Base-by-base conservation (phyloP, 2,797 vertebrate species). In the Sebastes steindachneri region DNA sequence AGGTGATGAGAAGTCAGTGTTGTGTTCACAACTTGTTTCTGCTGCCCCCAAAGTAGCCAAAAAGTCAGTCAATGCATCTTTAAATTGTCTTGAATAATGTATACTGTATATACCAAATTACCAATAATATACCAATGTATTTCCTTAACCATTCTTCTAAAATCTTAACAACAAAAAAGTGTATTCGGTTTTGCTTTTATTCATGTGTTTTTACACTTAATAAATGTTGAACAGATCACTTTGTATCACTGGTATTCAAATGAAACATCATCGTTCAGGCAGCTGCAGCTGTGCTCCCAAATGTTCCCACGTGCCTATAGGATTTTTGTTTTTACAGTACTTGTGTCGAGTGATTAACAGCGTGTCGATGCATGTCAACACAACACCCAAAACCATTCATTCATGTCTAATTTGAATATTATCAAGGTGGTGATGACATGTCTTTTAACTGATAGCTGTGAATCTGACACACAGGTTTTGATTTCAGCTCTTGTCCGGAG, bases 401-500 rank as follows among this genome's bases (percentile, higher is more conserved):
- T 65, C 57, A 12, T 25, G 5, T 31, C 57, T 76, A 9, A 25
- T 45, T 45, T 37, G 7, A 28, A 37, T 57, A n/a, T 51, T 3
- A 17, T 29, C 12, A 35, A 29, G 17, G 1, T 17, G 10, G n/a
- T 17, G 10, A 26, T 12, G 31, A 25, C 15, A 7, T 3, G 1
- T 65, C n/a, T 29, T 63, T 25, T 55, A 21, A 72, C 67, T 73
- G 26, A 76, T 6, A 19, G 3, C 14, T 88, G 60, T 84, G 41
- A 72, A 60, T 86, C 41, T 75, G 62, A 70, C 70, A 62, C 68
- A n/a, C 89, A 95, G 96, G 92, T 66, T 96, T 96, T 84, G 91
- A 96, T 90, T 96, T 94, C 73, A 68, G 76, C 5, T 92, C 87
- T n/a, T 96, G 96, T 81, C 96, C 96, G 0, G 79, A 90, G 23